A percentile compares a stretch with the other conserved stretches of the same genome.
These are phyloP conservation scores for Leptogaster cylindrica DNA, from an alignment of 2,888 invertebrate species.

Conservation along the genomic window DNA sequence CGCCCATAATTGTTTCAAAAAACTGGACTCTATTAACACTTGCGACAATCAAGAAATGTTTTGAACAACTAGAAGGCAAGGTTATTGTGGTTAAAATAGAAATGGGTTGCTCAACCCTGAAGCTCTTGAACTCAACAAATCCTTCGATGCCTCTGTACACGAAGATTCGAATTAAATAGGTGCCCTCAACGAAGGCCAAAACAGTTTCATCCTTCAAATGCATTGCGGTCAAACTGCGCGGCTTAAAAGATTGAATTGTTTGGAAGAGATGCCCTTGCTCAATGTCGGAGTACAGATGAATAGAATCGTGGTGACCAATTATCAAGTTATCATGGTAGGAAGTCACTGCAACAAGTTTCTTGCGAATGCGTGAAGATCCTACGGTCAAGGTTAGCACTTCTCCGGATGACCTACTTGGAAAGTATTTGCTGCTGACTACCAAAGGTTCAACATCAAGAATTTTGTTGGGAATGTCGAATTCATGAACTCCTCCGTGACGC, in stretches of 20 bases:
- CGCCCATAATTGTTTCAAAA: constrained; percentile 53
- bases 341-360: constrained; percentile 59
- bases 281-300: constrained; percentile 63
- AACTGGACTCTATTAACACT: constrained; percentile 51
- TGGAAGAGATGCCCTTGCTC: constrained; percentile 63
- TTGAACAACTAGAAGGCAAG: constrained; percentile 38
- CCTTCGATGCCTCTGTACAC: constrained; percentile 59
- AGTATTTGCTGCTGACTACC: constrained; percentile 52
- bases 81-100: constrained; percentile 16
- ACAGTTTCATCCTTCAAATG: constrained; percentile 63
- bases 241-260: constrained; percentile 62
- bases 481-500: too few species aligned
- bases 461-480: constrained; percentile 47
- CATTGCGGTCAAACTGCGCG: constrained; percentile 61
- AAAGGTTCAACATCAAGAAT: constrained; percentile 49
- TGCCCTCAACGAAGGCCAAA: constrained; percentile 63
- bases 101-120: constrained; percentile 44
- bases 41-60: constrained; percentile 51
- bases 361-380: constrained; percentile 53
- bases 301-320: constrained; percentile 54
- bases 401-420: constrained; percentile 54
- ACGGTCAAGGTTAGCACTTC: constrained; percentile 58
- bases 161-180: constrained; percentile 52
- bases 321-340: constrained; percentile 41
- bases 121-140: constrained; percentile 55